Evolutionary conservation across 2,888 invertebrate species (phyloP).

Genomic region (Isoperla grammatica): DNA sequence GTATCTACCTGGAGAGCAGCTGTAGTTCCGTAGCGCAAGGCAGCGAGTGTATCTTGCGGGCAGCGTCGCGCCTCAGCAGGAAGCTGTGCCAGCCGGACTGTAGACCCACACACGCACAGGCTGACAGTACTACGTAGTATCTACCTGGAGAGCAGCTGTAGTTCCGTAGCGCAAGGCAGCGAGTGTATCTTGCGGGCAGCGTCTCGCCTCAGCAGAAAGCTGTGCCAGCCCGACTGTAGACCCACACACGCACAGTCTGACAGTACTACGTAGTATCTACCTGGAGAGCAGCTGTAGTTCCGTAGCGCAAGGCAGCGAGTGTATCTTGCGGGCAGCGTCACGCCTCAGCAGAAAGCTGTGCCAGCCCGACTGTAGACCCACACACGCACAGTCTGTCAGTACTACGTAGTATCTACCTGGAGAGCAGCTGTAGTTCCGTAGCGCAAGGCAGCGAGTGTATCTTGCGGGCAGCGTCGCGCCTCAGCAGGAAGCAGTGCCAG

Average conservation of each 20-base stretch:
- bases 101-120: conserved; percentile 48
- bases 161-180: conserved; percentile 17
- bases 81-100: conserved; percentile 47
- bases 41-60: conserved; percentile 42
- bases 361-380: not conserved
- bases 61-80: conserved; percentile 45
- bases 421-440: conserved; percentile 10
- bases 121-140: too few relatives aligned
- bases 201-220: conserved; percentile 44
- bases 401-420: too few relatives aligned
- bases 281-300: conserved; percentile 29
- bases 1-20: conserved; percentile 31
- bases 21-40: conserved; percentile 18
- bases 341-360: conserved; percentile 44
- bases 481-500: conserved; percentile 41
- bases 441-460: conserved; percentile 37
- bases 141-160: conserved; percentile 30
- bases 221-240: conserved; percentile 45
- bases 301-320: conserved; percentile 29
- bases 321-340: conserved; percentile 46
- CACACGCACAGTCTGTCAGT: too few relatives aligned
- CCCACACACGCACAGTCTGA: conserved; percentile 50
- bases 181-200: conserved; percentile 45
- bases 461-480: conserved; percentile 46
- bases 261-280: too few relatives aligned